Evolutionary conservation across 1,140 invertebrate species (phyloP), one percentile per base, ranked within the genome.

Genomic region (Ceratina calcarata): DNA sequence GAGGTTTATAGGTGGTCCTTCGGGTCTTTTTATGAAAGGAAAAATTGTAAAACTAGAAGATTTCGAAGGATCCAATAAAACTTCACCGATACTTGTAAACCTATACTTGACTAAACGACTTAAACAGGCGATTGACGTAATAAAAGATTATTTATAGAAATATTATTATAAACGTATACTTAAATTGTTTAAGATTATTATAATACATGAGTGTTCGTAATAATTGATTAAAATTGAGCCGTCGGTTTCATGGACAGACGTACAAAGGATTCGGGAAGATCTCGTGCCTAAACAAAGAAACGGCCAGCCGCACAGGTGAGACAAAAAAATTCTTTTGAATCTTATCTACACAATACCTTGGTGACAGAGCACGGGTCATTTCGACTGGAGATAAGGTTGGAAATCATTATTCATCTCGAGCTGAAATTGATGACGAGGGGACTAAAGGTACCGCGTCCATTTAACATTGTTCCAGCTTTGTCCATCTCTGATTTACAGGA

Each of bases 341-440:
- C 51, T 69, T 70, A 58, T 70, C 27, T 57, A 45, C 37, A 45
- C 37, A 45, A 45, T 45, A 45, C 37, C 37, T 45, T 45, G 37
- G 37, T 45, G 13, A 57, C 55, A n/a, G 27, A 58, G 32, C 18
- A 37, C 27, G 8, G 24, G 1, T 57, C 13, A 37, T 70, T 70
- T 70, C 32, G 68, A 45, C 20, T 58, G 27, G 53, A 58, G 69
- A 71, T 71, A 71, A 71, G 55, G 3, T 55, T 3, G 12, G 16
- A 8, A 0, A 58, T 58, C 55, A 58, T 71, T 71, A 71, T 18
- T 71, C 55, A 71, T 71, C 69, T 58, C 0, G 8, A n/a, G 16
- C 37, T 45, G n/a, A 53, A 58, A 22, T 58, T 53, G n/a, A 58
- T 2, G 69, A 45, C 15, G 27, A 18, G 6, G n/a, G 20, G 27